Base-by-base conservation (phyloP, 2,113 vertebrate genomes). In the Sylvia atricapilla region DNA sequence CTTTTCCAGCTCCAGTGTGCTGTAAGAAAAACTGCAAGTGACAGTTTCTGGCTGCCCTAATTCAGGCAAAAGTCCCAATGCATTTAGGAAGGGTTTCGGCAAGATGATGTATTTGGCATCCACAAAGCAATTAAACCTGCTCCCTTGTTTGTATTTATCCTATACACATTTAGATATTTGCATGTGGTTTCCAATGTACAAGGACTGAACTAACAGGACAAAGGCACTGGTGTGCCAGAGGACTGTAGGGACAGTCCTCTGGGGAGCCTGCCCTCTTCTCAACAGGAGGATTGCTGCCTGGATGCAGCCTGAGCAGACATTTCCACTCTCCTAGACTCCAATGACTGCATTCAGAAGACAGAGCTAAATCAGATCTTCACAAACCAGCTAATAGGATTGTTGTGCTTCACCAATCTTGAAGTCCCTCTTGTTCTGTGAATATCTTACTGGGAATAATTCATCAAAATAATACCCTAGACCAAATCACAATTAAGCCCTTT, bases 401-500 rank as follows among this genome's bases (percentile, higher is more conserved):
- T 91, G 16, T 62, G 47, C 85, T 90, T 85, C 87, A 90, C 44
- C 7, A n/a, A 0, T 59, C 72, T 67, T 74, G 21, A 87, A 90
- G 55, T 55, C 39, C 30, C 35, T 85, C 50, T 47, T 52, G 37
- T 77, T 88, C 84, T 50, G 19, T 77, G 63, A 93, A 37, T 74
- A 62, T 73, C 75, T 74, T 85, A 35, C 67, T 55, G 67, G 31
- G 39, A 94, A 93, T 83, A 87, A 87, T 91, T 82, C 20, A 83
- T 84, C 67, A 66, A 76, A 93, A 85, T 50, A 87, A 91, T 31
- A 66, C 50, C 37, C 35, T 24, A 46, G 67, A 77, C 89, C 23
- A 58, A 95, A 91, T 66, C 66, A 82, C 67, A 87, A 91, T 76
- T 85, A 94, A 85, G 73, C 41, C 59, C 35, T 68, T 78, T 60